A percentile compares a stretch with the other conserved stretches of the same genome.
Conservation (phyloP, 2,888 invertebrate species). For the Candidula unifasciata region DNA sequence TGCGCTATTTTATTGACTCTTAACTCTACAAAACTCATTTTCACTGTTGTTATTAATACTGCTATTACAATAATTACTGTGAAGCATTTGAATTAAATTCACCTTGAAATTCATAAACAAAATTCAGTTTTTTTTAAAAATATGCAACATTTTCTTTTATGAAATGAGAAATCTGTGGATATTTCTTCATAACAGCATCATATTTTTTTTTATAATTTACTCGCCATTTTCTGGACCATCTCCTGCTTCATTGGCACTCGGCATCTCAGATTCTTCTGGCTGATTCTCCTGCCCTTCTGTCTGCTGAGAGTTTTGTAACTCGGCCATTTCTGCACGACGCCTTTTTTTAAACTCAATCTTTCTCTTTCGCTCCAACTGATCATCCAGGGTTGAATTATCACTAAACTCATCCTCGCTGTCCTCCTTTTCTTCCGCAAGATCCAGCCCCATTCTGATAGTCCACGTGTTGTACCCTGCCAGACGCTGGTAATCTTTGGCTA, state of each 20-base stretch:
- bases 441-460: slow-evolving; percentile 24
- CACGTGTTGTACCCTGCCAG: slow-evolving; percentile 47
- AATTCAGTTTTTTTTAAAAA: too few relatives aligned
- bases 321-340: slow-evolving; percentile 45
- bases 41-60: too few relatives aligned
- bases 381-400: slow-evolving; percentile 43
- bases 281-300: slow-evolving; percentile 9
- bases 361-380: slow-evolving; percentile 31
- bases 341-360: slow-evolving; percentile 44
- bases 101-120: too few relatives aligned
- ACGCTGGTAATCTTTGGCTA: slow-evolving; percentile 38
- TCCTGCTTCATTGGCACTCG: slow-evolving; percentile 2
- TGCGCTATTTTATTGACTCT: neutral
- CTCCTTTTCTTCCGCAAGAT: slow-evolving; percentile 36
- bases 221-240: slow-evolving; percentile 1
- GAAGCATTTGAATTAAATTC: too few relatives aligned
- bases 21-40: too few relatives aligned
- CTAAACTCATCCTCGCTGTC: slow-evolving; percentile 53
- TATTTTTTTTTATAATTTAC: neutral
- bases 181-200: neutral
- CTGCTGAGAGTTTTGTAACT: neutral
- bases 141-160: too few relatives aligned
- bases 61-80: too few relatives aligned
- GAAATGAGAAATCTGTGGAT: too few relatives aligned
- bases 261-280: neutral